Evolutionary conservation across 1,140 invertebrate genomes (phyloP).

Genomic region (Zaprionus tsacasi): DNA sequence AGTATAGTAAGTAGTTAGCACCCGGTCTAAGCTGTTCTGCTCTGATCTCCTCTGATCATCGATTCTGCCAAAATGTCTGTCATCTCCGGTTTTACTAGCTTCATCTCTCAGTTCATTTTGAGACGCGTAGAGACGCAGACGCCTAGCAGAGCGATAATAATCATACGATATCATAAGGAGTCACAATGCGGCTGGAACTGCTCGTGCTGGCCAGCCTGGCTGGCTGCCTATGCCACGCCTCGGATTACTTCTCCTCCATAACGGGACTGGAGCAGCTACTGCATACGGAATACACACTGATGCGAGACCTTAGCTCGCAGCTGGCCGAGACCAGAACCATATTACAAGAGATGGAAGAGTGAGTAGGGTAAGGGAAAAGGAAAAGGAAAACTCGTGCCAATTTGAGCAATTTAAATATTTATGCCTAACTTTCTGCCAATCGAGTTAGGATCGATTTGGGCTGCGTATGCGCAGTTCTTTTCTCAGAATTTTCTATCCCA

Average conservation of each 20-base stretch:
- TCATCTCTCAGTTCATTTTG: conserved; percentile 56
- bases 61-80: conserved; percentile 58
- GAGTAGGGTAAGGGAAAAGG: conserved; percentile 39
- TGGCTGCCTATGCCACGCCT: conserved; percentile 26
- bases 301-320: conserved; percentile 91
- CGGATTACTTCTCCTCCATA: conserved; percentile 93
- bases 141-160: conserved; percentile 11
- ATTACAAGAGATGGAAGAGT: conserved; percentile 90
- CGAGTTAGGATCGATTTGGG: not conserved
- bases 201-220: conserved; percentile 35
- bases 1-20: conserved; percentile 42
- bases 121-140: conserved; percentile 59
- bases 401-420: not conserved
- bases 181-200: conserved; percentile 44
- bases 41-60: conserved; percentile 14
- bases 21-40: conserved; percentile 28
- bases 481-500: conserved; percentile 8
- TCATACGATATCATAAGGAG: not conserved
- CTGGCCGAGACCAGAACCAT: conserved; percentile 91
- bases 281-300: conserved; percentile 93
- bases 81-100: conserved; percentile 46
- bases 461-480: conserved; percentile 77
- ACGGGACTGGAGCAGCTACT: conserved; percentile 94
- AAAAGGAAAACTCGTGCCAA: not conserved
- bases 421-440: not conserved